A percentile compares a stretch with the other conserved stretches of the same genome.
Conservation (phyloP, 1,140 invertebrate genomes). For the Palaemon carinicauda region DNA sequence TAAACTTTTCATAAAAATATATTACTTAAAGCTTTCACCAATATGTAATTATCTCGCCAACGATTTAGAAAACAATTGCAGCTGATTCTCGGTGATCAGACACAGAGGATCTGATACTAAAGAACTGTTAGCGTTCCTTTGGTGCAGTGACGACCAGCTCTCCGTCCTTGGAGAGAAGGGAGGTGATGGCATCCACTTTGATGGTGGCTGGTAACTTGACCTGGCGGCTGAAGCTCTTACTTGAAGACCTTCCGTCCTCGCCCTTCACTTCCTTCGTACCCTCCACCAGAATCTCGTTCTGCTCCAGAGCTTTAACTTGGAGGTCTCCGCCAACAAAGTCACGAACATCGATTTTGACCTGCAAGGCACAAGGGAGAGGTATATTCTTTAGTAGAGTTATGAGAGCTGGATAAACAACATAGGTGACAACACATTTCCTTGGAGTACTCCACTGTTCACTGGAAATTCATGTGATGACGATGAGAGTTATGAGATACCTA, state of each 20-base stretch:
- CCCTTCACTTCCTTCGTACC: background rate
- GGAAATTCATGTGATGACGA: background rate
- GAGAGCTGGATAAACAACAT: background rate
- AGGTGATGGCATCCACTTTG: slow-evolving; percentile 30
- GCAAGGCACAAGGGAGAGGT: background rate
- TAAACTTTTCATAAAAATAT: no score
- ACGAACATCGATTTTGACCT: slow-evolving; percentile 4
- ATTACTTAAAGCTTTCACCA: no score
- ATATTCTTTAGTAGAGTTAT: background rate
- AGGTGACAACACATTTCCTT: background rate
- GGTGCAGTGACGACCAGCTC: slow-evolving; percentile 44
- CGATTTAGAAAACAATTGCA: no score
- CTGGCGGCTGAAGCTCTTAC: slow-evolving; percentile 20
- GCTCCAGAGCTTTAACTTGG: background rate
- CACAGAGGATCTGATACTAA: no score
- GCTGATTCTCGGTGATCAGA: no score
- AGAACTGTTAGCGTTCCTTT: background rate
- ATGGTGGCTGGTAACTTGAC: slow-evolving; percentile 10
- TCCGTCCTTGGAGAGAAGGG: slow-evolving; percentile 48
- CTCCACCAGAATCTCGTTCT: slow-evolving; percentile 9
- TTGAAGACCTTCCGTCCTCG: background rate
- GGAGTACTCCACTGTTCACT: no score
- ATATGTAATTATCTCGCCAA: no score
- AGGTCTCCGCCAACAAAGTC: background rate
- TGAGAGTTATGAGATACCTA: no score